phyloP scores from a whole-genome alignment of 2,888 invertebrate species.

The Furcula furcula region DNA sequence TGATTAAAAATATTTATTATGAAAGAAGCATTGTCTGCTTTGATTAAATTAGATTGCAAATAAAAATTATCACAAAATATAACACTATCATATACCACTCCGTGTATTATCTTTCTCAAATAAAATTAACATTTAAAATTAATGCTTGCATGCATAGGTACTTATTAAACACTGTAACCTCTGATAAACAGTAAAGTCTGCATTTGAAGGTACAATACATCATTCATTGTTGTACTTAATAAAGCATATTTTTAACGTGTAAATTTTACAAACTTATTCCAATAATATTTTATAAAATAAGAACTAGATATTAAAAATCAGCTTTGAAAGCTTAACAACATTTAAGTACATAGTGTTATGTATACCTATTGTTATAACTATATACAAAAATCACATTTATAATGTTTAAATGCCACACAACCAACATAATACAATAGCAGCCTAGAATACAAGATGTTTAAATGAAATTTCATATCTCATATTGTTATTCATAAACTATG shows the following conservation, averaged over 20 bases:
- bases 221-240: no score
- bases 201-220: no score
- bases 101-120: not conserved
- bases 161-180: not conserved
- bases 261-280: not conserved
- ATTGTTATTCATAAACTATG: conserved; percentile 1
- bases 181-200: no score
- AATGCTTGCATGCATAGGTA: no score
- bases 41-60: not conserved
- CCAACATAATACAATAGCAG: conserved; percentile 12
- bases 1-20: conserved; percentile 3
- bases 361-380: not conserved
- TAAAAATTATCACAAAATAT: conserved; percentile 1
- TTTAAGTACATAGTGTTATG: conserved; percentile 25
- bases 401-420: conserved; percentile 9
- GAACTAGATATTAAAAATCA: no score
- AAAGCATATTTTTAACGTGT: not conserved
- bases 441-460: conserved; percentile 1
- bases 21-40: not conserved
- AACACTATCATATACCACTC: not conserved
- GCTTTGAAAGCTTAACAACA: conserved; percentile 24
- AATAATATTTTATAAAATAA: not conserved
- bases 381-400: conserved; percentile 2
- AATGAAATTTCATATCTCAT: not conserved
- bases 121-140: no score